Evolutionary conservation across 1,140 invertebrate genomes (phyloP).

Genomic region (Teleogryllus occipitalis): DNA sequence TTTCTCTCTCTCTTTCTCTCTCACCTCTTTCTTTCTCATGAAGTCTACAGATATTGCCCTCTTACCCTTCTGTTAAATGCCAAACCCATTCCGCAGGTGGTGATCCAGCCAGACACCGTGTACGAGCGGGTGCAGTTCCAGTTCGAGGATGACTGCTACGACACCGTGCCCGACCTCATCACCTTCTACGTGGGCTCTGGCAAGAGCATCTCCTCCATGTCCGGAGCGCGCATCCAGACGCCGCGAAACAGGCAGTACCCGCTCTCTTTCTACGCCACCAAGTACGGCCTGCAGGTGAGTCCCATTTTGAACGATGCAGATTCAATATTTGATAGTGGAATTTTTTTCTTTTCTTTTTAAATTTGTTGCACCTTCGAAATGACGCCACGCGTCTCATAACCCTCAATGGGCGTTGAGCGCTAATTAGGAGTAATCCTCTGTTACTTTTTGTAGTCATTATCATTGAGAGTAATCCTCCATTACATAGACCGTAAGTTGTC

Average conservation of each 20-base stretch:
- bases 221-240: constrained; percentile 74
- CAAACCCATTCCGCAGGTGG: constrained; percentile 47
- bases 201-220: constrained; percentile 74
- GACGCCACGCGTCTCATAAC: no score
- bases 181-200: constrained; percentile 90
- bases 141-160: constrained; percentile 89
- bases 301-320: no score
- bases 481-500: no score
- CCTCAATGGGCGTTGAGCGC: no score
- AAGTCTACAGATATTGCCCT: not conserved
- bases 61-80: not conserved
- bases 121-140: constrained; percentile 86
- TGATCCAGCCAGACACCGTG: constrained; percentile 79
- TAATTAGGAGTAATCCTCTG: no score
- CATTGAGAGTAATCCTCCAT: no score
- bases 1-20: not conserved
- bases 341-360: no score
- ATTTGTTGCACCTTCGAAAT: no score
- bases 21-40: not conserved
- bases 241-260: constrained; percentile 65
- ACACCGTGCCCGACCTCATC: constrained; percentile 86
- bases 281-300: constrained; percentile 38
- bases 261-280: constrained; percentile 52
- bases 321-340: no score
- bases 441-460: no score